Evolutionary conservation across 2,888 invertebrate species (phyloP), one percentile per base, ranked within the genome.

Genomic region (Dicyrtoma fusca): DNA sequence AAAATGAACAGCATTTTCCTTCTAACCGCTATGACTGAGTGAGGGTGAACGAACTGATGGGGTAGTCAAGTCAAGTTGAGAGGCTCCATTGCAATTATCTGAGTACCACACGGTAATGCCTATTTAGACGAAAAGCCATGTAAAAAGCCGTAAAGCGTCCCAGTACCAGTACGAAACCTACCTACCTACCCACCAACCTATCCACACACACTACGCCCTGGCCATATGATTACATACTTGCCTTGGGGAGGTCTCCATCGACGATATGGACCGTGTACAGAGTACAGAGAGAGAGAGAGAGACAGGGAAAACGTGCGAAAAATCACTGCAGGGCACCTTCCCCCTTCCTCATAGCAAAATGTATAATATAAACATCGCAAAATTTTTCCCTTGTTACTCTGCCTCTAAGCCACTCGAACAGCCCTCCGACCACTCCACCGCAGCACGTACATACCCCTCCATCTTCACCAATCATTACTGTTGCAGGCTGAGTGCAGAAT

Each of bases 31-130:
- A 73, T 55, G 65, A 59, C 73, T 59, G 55, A 62, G 51, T 62
- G 51, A 72, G 65, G 73, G 73, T 73, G 73, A 73, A 73, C 73
- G 73, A 73, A 73, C 73, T 64, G 64, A 61, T 57, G 65, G 64
- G 63, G 64, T 59, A 57, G 55, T 57, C 34, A n/a, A n/a, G 47
- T 63, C 17, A 21, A n/a, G 45, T 53, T n/a, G 53, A 53, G 66
- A 42, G 21, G 53, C 44, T 44, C 34, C 34, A 44, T 21, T 61
- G 42, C 34, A 57, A 13, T 57, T 57, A 25, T 57, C 25, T 23
- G 19, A 53, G 8, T 34, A 8, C 34, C 34, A 34, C 34, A 34
- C 34, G 8, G 34, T 34, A 34, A 34, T 34, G 57, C 25, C 25
- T 25, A 25, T n/a, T n/a, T n/a, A n/a, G n/a, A n/a, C n/a, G n/a